Conservation (phyloP, 2,888 invertebrate species). For the Branchipolynoe longqiensis region DNA sequence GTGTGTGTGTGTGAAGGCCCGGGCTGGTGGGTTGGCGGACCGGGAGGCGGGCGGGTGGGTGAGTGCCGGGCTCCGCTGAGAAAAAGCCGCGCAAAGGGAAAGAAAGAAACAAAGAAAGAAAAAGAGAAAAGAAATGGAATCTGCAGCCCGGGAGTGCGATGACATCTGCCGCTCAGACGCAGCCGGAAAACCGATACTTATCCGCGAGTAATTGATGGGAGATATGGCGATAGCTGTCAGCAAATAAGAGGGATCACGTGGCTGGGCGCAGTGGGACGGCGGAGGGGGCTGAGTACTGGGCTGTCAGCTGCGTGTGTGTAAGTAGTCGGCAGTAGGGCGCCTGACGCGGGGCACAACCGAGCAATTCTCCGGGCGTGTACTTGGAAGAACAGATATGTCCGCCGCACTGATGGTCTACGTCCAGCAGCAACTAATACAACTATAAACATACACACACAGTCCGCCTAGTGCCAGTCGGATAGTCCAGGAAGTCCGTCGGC, state of each 20-base stretch:
- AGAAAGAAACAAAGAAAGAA: neutral
- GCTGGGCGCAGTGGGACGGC: neutral
- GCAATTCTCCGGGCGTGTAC: too few species aligned
- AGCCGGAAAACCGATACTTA: conserved; percentile 48
- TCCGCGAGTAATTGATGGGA: conserved; percentile 49
- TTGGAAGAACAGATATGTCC: too few species aligned
- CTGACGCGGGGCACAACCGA: conserved; percentile 25
- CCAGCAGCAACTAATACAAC: too few species aligned
- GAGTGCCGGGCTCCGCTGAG: neutral
- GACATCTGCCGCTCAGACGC: conserved; percentile 22
- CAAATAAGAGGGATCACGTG: conserved; percentile 46
- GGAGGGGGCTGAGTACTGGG: neutral
- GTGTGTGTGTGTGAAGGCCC: neutral
- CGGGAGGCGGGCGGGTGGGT: neutral
- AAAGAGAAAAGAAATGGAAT: neutral
- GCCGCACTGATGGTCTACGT: too few species aligned
- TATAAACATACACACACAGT: too few species aligned
- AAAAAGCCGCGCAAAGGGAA: neutral
- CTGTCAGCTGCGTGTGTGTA: too few species aligned
- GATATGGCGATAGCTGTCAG: conserved; percentile 52
- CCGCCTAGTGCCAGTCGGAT: conserved; percentile 11
- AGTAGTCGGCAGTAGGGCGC: conserved; percentile 32
- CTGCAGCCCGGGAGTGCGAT: neutral
- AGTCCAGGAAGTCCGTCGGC: too few species aligned
- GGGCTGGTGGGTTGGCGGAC: neutral